Evolutionary conservation across 2,113 vertebrate genomes (phyloP), one percentile per base, ranked within the genome.

Genomic region (Amphiprion ocellaris): DNA sequence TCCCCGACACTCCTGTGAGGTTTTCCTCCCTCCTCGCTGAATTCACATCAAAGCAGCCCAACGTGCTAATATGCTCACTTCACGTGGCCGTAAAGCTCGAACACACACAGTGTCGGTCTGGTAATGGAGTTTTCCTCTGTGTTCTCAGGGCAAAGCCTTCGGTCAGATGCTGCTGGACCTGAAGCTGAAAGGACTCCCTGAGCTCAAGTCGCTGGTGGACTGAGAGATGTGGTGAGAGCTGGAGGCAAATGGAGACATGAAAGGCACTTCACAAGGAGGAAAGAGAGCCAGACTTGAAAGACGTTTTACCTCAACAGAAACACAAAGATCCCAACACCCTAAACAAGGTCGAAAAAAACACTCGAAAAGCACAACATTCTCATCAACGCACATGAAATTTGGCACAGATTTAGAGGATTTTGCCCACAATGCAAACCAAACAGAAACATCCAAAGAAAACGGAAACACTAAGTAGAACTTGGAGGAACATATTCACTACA

Each of bases 141-240:
- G 15, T 44, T 41, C 12, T 46, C 89, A 97, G 96, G 96, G 96
- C 10, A 97, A 97, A 90, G 95, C 95, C 33, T 95, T 93, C 74
- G 96, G 95, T 68, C 97, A 98, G 90, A 98, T 97, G 96, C 89
- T 97, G 77, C 83, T 98, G 90, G 96, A 97, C 84, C 89, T 97
- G 81, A 89, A 95, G 90, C 94, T 97, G 24, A 94, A 62, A 68
- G 95, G 96, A 26, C 91, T 97, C 54, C 96, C 97, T 4, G 94
- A 97, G 89, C 94, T 97, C 71, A 97, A 94, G 59, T 96, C 96
- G 4, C 90, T 97, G 81, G 94, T 96, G 89, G 94, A 95, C 74
- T 96, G 73, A 85, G 17, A 17, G 65, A 11, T 0, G 1, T 15
- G 16, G 53, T 12, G 54, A 58, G 26, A 24, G 41, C 44, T 19